Percentiles rank a stretch among this genome's conserved stretches.
These are phyloP conservation scores for Eublepharis macularius DNA, from an alignment of 2,113 vertebrate species.

Conservation along the genomic window DNA sequence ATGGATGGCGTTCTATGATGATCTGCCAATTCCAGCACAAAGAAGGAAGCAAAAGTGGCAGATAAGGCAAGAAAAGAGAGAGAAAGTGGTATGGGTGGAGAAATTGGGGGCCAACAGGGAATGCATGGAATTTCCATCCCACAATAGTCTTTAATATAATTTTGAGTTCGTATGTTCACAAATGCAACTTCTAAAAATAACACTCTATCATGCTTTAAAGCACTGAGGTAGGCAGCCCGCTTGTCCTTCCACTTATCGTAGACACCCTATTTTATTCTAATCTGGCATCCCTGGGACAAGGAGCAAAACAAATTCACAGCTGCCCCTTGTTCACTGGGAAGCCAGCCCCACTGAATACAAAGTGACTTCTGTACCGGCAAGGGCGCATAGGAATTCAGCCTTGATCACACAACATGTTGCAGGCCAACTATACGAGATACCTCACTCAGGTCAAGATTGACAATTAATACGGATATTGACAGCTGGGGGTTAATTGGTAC, in stretches of 20 bases:
- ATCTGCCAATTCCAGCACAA: too few species aligned
- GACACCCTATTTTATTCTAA: too few species aligned
- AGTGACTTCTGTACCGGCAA: not conserved
- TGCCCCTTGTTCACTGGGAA: not conserved
- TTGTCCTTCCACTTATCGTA: too few species aligned
- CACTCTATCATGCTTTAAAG: not conserved
- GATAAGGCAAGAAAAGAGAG: too few species aligned
- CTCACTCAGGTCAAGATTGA: not conserved
- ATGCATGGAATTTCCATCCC: too few species aligned
- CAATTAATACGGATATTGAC: not conserved
- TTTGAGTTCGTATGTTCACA: not conserved
- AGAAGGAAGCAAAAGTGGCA: too few species aligned
- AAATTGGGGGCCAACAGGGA: too few species aligned
- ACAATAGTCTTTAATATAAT: not conserved
- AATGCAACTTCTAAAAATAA: not conserved
- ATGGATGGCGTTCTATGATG: too few species aligned
- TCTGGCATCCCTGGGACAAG: too few species aligned
- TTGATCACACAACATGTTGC: not conserved
- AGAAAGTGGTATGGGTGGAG: too few species aligned
- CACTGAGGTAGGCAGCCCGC: not conserved
- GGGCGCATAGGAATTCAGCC: not conserved
- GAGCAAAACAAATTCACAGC: too few species aligned
- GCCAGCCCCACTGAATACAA: not conserved
- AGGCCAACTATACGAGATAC: not conserved
- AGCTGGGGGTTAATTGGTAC: constrained; percentile 3